phyloP scores from a whole-genome alignment of 1,140 invertebrate species.

The Adelges cooleyi region DNA sequence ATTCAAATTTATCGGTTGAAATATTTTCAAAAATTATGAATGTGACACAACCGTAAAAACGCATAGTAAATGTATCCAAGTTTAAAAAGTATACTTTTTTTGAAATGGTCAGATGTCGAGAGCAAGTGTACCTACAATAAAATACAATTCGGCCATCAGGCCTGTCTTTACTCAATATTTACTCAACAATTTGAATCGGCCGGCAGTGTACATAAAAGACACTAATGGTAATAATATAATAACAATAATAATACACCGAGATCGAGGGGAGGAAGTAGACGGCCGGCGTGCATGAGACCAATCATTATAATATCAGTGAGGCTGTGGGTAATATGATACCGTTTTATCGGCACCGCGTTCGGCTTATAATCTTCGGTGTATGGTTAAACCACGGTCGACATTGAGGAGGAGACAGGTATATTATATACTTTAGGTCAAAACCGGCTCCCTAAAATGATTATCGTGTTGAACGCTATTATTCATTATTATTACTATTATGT shows the following conservation, averaged over 20 bases:
- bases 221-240: slow-evolving; percentile 7
- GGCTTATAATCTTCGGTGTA: not conserved
- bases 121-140: too few relatives aligned
- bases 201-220: too few relatives aligned
- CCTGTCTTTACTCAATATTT: too few relatives aligned
- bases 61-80: too few relatives aligned
- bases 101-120: too few relatives aligned
- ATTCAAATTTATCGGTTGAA: too few relatives aligned
- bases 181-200: too few relatives aligned
- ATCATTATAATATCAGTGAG: slow-evolving; percentile 16
- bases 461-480: not conserved
- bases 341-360: slow-evolving; percentile 14
- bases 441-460: slow-evolving; percentile 9
- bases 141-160: too few relatives aligned
- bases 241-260: not conserved
- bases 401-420: slow-evolving; percentile 4
- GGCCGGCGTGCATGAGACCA: slow-evolving; percentile 4
- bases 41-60: too few relatives aligned
- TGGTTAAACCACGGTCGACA: not conserved
- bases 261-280: not conserved
- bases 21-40: too few relatives aligned
- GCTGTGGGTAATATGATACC: slow-evolving; percentile 8
- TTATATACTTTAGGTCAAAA: not conserved
- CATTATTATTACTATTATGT: too few relatives aligned
- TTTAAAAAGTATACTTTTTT: too few relatives aligned